Conservation (phyloP, 2,113 vertebrate genomes). For the Etia nguti region DNA sequence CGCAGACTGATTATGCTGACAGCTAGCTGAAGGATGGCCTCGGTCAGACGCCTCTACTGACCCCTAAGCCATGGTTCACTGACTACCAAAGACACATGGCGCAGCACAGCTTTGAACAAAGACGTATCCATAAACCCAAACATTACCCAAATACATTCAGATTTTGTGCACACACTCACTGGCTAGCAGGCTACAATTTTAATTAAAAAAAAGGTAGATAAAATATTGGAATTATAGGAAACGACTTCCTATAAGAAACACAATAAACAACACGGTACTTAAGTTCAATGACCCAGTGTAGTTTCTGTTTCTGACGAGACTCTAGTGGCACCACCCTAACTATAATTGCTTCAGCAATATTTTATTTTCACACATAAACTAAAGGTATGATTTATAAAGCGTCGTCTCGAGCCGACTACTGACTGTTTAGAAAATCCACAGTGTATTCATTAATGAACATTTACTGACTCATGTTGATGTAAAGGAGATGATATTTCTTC, state of each 20-base stretch:
- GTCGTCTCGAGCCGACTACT: neutral
- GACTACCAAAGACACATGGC: slow-evolving; percentile 43
- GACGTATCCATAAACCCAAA: neutral
- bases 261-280: neutral
- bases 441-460: neutral
- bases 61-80: slow-evolving; percentile 40
- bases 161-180: neutral
- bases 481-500: neutral
- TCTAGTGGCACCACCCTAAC: neutral
- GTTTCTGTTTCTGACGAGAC: neutral
- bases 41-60: slow-evolving; percentile 62
- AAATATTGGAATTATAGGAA: neutral
- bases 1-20: slow-evolving; percentile 51
- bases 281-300: neutral
- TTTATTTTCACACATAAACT: neutral
- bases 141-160: neutral
- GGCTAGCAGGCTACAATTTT: neutral
- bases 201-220: neutral
- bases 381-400: neutral
- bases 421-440: neutral
- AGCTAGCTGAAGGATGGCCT: slow-evolving; percentile 60
- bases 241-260: neutral
- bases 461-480: neutral
- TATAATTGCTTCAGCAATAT: neutral
- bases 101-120: neutral